These are phyloP conservation scores for Nilaparvata lugens DNA, from an alignment of 1,140 invertebrate genomes.

Conservation along the genomic window DNA sequence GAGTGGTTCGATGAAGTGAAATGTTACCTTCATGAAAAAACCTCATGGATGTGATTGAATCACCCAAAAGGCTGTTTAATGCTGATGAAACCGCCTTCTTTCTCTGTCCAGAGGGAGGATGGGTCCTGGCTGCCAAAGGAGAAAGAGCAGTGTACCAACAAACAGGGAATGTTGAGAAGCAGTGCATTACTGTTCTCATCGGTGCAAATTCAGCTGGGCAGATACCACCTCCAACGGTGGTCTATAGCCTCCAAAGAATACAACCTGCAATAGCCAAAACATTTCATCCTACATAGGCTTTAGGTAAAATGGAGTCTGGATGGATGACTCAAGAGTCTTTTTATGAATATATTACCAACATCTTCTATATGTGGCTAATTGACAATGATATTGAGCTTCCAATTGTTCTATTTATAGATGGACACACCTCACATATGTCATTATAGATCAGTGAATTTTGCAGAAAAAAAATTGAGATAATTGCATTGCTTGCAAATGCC, in stretches of 20 bases:
- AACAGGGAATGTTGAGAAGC: no score
- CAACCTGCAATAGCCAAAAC: no score
- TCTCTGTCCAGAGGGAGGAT: no score
- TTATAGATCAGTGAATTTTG: constrained; percentile 34
- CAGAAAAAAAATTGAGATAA: constrained; percentile 33
- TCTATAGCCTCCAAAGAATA: no score
- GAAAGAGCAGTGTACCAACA: no score
- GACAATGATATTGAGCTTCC: constrained; percentile 23
- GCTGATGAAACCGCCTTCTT: no score
- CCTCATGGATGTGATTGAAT: background rate
- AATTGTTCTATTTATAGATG: constrained; percentile 36
- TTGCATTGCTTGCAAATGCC: constrained; percentile 35
- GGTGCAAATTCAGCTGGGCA: no score
- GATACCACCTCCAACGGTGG: no score
- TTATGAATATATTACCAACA: constrained; percentile 20
- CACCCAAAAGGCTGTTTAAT: background rate
- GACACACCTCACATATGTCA: constrained; percentile 33
- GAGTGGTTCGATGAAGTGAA: background rate
- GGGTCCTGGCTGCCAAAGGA: no score
- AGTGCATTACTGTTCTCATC: no score
- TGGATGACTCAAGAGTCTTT: constrained; percentile 20
- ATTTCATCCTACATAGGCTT: constrained; percentile 29
- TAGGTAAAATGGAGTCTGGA: constrained; percentile 32
- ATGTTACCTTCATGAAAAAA: background rate
- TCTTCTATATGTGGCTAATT: constrained; percentile 18